phyloP scores from a whole-genome alignment of 2,113 vertebrate genomes.

The Anoplopoma fimbria region DNA sequence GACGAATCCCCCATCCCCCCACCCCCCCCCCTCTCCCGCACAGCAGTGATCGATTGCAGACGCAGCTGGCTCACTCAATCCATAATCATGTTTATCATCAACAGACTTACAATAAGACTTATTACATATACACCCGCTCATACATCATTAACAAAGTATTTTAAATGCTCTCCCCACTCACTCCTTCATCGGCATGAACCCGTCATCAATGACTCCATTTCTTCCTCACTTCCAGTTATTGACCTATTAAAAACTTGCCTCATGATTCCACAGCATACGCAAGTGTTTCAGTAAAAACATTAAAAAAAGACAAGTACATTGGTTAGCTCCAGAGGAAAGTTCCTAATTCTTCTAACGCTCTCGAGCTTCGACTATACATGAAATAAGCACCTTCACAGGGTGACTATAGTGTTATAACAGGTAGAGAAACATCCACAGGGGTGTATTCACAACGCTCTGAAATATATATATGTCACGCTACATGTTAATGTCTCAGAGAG shows the following conservation, averaged over 20 bases:
- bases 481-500: slow-evolving; percentile 56
- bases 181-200: background rate
- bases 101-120: too few species aligned
- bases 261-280: slow-evolving; percentile 47
- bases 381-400: slow-evolving; percentile 61
- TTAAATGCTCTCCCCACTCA: background rate
- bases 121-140: slow-evolving; percentile 33
- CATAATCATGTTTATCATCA: slow-evolving; percentile 42
- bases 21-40: background rate
- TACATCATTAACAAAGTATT: slow-evolving; percentile 28
- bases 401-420: slow-evolving; percentile 68
- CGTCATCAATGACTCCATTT: background rate
- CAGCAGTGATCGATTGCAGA: slow-evolving; percentile 45
- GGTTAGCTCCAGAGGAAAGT: slow-evolving; percentile 70
- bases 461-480: slow-evolving; percentile 29
- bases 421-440: slow-evolving; percentile 62
- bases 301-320: slow-evolving; percentile 64
- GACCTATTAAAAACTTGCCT: slow-evolving; percentile 59
- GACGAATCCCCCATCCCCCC: background rate
- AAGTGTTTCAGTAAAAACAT: slow-evolving; percentile 76
- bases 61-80: slow-evolving; percentile 30
- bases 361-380: slow-evolving; percentile 68
- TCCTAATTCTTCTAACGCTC: slow-evolving; percentile 65
- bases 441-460: slow-evolving; percentile 66
- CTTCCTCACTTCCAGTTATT: slow-evolving; percentile 52